Conservation (phyloP, 2,888 invertebrate species). For the Octonoba sinensis region DNA sequence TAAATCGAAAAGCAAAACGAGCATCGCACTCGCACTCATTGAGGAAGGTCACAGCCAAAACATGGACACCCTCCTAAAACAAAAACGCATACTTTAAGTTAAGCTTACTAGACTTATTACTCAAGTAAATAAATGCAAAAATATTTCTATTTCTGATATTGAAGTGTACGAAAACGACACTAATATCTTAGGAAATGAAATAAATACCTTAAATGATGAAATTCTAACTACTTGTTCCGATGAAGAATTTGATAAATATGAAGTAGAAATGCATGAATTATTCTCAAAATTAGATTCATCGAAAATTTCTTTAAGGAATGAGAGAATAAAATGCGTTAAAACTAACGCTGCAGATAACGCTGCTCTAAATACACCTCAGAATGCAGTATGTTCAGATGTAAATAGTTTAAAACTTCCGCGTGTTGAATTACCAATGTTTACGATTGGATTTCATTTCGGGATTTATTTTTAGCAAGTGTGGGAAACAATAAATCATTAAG, state of each 20-base stretch:
- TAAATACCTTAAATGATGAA: not conserved
- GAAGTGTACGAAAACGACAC: not conserved
- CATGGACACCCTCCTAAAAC: too few species aligned
- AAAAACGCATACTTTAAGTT: too few species aligned
- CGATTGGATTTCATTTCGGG: constrained; percentile 9
- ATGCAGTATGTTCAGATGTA: not conserved
- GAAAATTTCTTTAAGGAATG: not conserved
- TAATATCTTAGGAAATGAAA: not conserved
- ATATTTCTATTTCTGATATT: not conserved
- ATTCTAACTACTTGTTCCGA: not conserved
- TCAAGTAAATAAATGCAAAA: too few species aligned
- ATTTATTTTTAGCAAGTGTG: not conserved
- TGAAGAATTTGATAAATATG: not conserved
- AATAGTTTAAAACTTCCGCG: not conserved
- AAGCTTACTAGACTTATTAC: too few species aligned
- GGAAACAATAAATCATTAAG: not conserved
- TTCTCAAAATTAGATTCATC: not conserved
- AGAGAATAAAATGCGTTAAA: not conserved
- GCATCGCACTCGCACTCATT: too few species aligned
- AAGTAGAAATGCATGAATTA: not conserved
- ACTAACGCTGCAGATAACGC: not conserved
- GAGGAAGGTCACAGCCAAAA: too few species aligned
- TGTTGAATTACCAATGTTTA: not conserved
- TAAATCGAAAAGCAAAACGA: too few species aligned
- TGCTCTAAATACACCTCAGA: not conserved